A percentile compares a stretch with the other conserved stretches of the same genome.
Evolutionary conservation across 64 coral and sea anemone species (phyloP).

Genomic region (Anthopleura sola): DNA sequence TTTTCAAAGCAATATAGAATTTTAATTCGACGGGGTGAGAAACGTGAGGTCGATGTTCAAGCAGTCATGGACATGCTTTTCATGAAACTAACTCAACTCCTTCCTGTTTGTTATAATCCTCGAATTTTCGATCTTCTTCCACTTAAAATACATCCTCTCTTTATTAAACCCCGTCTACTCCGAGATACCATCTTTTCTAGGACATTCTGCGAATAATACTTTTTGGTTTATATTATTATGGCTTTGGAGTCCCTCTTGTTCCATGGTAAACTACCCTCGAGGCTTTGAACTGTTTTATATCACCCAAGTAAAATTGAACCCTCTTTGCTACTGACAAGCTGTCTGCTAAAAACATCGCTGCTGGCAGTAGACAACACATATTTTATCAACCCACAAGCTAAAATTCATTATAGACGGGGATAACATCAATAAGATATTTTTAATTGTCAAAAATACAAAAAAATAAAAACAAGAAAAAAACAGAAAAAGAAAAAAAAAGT

Average conservation of each 20-base stretch:
- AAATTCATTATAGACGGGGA: not conserved
- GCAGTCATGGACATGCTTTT: not conserved
- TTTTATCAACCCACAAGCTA: not conserved
- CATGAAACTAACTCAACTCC: slow-evolving; percentile 3
- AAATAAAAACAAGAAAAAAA: not conserved
- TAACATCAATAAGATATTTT: not conserved
- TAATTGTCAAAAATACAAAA: not conserved
- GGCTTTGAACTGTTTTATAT: not conserved
- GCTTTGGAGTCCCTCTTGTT: not conserved
- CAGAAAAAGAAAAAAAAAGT: not conserved
- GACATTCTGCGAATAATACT: not conserved
- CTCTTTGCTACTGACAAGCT: not conserved
- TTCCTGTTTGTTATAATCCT: not conserved
- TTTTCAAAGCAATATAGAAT: not conserved
- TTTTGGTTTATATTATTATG: not conserved
- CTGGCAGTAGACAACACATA: not conserved
- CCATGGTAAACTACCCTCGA: not conserved
- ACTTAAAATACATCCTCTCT: not conserved
- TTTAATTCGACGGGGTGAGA: not conserved
- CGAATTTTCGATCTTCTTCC: not conserved
- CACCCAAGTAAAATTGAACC: not conserved
- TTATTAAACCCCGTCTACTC: not conserved
- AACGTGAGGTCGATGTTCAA: not conserved
- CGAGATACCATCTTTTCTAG: not conserved
- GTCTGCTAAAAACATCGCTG: not conserved